phyloP scores from a whole-genome alignment of 2,888 invertebrate species.

The Spodoptera littoralis region DNA sequence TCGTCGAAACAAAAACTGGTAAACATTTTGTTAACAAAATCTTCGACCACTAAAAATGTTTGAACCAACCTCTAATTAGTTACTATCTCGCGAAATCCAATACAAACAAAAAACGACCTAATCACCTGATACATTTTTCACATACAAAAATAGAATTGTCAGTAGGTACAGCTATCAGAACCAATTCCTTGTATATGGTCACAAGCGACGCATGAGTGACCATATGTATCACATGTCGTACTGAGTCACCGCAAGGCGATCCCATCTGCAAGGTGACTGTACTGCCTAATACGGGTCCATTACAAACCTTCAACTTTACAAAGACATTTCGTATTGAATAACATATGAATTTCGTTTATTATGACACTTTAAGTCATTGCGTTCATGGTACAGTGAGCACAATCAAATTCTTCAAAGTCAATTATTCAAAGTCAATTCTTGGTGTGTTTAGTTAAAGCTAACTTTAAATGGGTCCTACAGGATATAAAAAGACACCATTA shows the following conservation, averaged over 20 bases:
- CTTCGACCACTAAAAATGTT: too few relatives aligned
- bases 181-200: constrained; percentile 35
- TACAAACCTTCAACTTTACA: constrained; percentile 60
- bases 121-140: constrained; percentile 22
- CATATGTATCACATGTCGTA: constrained; percentile 59
- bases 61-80: not conserved
- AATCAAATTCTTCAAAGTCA: too few relatives aligned
- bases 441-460: too few relatives aligned
- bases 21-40: too few relatives aligned
- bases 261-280: constrained; percentile 72
- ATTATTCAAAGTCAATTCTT: too few relatives aligned
- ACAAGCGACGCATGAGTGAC: constrained; percentile 56
- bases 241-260: constrained; percentile 78
- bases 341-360: constrained; percentile 36
- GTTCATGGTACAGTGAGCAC: constrained; percentile 10
- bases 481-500: too few relatives aligned
- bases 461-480: too few relatives aligned
- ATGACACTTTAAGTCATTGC: constrained; percentile 43
- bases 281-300: constrained; percentile 62
- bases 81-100: constrained; percentile 9
- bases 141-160: constrained; percentile 36
- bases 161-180: constrained; percentile 30
- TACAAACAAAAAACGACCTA: constrained; percentile 8
- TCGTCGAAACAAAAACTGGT: too few relatives aligned
- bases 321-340: constrained; percentile 53